phyloP scores from a whole-genome alignment of 2,797 vertebrate species.

The Australoheros facetus region DNA sequence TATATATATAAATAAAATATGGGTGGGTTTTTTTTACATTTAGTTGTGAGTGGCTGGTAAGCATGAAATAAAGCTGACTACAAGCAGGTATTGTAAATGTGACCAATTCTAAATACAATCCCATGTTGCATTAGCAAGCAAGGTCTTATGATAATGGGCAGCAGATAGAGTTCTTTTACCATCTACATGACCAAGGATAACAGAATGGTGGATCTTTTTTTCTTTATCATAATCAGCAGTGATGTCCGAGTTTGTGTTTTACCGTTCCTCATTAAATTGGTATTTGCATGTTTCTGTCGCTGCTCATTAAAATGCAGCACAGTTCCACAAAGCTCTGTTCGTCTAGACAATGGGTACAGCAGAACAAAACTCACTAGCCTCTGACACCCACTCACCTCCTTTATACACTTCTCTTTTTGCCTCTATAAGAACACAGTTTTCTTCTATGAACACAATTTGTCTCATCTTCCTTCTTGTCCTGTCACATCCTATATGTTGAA shows the following conservation, averaged over 20 bases:
- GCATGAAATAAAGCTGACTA: too few relatives aligned
- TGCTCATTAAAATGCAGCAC: not conserved
- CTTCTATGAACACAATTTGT: not conserved
- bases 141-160: not conserved
- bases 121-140: not conserved
- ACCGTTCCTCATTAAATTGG: not conserved
- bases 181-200: not conserved
- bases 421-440: not conserved
- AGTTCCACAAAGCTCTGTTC: not conserved
- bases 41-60: too few relatives aligned
- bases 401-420: not conserved
- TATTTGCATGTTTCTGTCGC: not conserved
- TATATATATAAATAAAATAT: too few relatives aligned
- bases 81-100: not conserved
- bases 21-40: too few relatives aligned
- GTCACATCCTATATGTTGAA: not conserved
- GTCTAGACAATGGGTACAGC: not conserved
- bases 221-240: not conserved
- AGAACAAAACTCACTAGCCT: too few relatives aligned
- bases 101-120: not conserved
- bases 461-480: not conserved
- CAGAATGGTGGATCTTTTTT: not conserved
- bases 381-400: not conserved
- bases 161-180: not conserved
- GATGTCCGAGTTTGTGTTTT: not conserved